Evolutionary conservation across 2,797 vertebrate genomes (phyloP).

Genomic region (Chromobotia macracanthus): DNA sequence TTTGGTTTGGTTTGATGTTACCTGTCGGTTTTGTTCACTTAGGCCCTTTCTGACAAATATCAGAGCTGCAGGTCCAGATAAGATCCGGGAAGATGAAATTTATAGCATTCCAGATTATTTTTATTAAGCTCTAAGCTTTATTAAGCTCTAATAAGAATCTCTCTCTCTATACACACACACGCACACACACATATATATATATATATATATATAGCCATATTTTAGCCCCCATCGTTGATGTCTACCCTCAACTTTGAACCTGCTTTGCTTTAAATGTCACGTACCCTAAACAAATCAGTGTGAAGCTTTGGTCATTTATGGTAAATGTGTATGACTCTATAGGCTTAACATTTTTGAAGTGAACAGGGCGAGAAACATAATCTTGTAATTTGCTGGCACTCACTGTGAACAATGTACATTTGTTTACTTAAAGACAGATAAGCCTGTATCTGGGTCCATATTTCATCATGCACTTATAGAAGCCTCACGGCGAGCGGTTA

Average conservation of each 20-base stretch:
- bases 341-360: background rate
- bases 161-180: too few species aligned
- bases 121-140: too few species aligned
- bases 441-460: conserved; percentile 8
- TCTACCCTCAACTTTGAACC: conserved; percentile 53
- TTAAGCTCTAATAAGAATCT: too few species aligned
- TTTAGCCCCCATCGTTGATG: conserved; percentile 27
- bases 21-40: conserved; percentile 30
- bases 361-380: background rate
- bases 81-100: conserved; percentile 45
- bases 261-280: conserved; percentile 41
- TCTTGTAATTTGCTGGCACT: conserved; percentile 3
- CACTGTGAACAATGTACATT: background rate
- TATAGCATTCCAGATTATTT: too few species aligned
- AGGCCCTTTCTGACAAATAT: conserved; percentile 50
- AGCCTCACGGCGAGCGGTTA: conserved; percentile 5
- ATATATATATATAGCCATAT: background rate
- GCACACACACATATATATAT: too few species aligned
- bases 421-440: conserved; percentile 26
- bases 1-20: conserved; percentile 57
- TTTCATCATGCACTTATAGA: conserved; percentile 15
- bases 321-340: background rate
- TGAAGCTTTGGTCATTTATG: background rate
- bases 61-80: conserved; percentile 61
- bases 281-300: conserved; percentile 46